These are phyloP conservation scores for Sminthopsis crassicaudata DNA, from an alignment of 2,113 vertebrate genomes.

Conservation along the genomic window DNA sequence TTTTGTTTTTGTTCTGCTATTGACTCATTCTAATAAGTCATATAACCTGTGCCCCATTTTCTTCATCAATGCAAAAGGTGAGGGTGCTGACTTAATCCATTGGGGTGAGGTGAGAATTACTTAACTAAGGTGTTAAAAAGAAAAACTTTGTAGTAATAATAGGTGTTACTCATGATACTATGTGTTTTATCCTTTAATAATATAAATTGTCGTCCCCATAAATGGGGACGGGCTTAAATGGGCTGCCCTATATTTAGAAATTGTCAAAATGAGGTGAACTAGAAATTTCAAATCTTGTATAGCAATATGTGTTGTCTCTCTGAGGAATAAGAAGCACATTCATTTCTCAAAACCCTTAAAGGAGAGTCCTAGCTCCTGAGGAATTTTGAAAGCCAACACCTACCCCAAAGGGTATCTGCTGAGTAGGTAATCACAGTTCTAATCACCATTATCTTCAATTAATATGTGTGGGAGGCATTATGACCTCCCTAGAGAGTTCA, in stretches of 20 bases:
- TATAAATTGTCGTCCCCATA: conserved; percentile 58
- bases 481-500: not conserved
- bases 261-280: conserved; percentile 68
- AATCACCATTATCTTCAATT: not conserved
- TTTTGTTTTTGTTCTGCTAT: not conserved
- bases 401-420: not conserved
- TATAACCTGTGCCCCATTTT: conserved; percentile 37
- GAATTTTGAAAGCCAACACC: conserved; percentile 14
- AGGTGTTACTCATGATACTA: conserved; percentile 69
- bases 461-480: not conserved
- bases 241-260: conserved; percentile 75
- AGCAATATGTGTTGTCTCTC: conserved; percentile 42
- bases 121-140: conserved; percentile 54
- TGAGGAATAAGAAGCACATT: not conserved
- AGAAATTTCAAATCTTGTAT: conserved; percentile 71
- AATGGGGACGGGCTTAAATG: conserved; percentile 72
- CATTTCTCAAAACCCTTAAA: conserved; percentile 49
- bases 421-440: not conserved
- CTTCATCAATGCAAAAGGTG: conserved; percentile 26
- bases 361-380: not conserved
- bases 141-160: conserved; percentile 34
- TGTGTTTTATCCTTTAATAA: conserved; percentile 68
- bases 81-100: conserved; percentile 50
- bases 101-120: conserved; percentile 62
- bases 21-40: not conserved